Evolutionary conservation across 2,888 invertebrate genomes (phyloP).

Genomic region (Torymus texanus): DNA sequence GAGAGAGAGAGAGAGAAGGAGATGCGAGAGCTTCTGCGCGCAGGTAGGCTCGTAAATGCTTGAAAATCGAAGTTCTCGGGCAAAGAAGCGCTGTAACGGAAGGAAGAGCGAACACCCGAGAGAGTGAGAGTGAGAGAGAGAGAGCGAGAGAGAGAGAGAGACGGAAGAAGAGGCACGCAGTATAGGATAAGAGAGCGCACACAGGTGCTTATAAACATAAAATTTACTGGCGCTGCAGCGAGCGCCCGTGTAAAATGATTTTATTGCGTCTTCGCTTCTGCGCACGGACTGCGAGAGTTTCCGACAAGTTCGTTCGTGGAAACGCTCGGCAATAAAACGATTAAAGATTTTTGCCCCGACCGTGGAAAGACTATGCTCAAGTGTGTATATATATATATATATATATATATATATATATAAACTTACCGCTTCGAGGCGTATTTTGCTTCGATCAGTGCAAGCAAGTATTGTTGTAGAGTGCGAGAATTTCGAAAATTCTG

Average conservation of each 20-base stretch:
- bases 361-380: no score
- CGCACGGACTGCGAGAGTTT: constrained; percentile 3
- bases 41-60: constrained; percentile 44
- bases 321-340: constrained; percentile 49
- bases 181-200: neutral
- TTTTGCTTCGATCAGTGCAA: neutral
- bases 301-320: constrained; percentile 43
- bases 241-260: constrained; percentile 43
- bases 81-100: constrained; percentile 4
- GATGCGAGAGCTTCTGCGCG: no score
- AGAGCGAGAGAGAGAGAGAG: constrained; percentile 10
- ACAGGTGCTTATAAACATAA: constrained; percentile 63
- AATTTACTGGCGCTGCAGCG: constrained; percentile 46
- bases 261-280: constrained; percentile 37
- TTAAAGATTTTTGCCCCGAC: constrained; percentile 40
- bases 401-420: no score
- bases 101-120: constrained; percentile 6
- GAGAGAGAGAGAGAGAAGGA: no score
- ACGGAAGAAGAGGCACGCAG: neutral
- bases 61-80: constrained; percentile 42
- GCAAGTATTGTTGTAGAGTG: constrained; percentile 20
- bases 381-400: no score
- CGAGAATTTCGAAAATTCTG: constrained; percentile 42
- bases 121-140: neutral
- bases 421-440: neutral